Percentiles rank a stretch among this genome's conserved stretches.
These are phyloP conservation scores for Colletes gigas DNA, from an alignment of 1,140 invertebrate species.

Conservation along the genomic window DNA sequence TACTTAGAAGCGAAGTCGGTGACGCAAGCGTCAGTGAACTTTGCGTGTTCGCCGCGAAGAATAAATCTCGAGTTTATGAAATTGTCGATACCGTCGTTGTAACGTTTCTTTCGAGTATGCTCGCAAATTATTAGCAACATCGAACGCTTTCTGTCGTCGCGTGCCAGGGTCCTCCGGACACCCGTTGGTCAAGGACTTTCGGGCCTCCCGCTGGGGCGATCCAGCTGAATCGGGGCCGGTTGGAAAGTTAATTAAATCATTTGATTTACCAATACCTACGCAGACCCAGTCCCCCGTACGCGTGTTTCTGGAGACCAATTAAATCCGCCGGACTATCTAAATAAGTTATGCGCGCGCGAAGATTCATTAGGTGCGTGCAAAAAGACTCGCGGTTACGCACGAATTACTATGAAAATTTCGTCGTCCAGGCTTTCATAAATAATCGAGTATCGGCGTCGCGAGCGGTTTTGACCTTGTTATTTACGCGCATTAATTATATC, in stretches of 20 bases:
- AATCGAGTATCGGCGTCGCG: background rate
- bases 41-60: slow-evolving; percentile 41
- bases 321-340: slow-evolving; percentile 31
- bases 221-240: slow-evolving; percentile 50
- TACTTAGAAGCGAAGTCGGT: slow-evolving; percentile 13
- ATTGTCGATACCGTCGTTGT: slow-evolving; percentile 9
- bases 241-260: slow-evolving; percentile 55
- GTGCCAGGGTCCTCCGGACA: slow-evolving; percentile 2
- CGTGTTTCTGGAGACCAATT: slow-evolving; percentile 2
- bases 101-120: background rate
- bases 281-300: no score
- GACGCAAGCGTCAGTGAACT: slow-evolving; percentile 52
- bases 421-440: no score
- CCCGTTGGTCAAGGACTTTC: slow-evolving; percentile 42
- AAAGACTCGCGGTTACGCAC: background rate
- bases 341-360: slow-evolving; percentile 18
- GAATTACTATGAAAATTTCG: background rate
- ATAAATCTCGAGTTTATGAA: slow-evolving; percentile 27
- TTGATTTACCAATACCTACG: background rate
- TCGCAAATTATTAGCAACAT: slow-evolving; percentile 37
- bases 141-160: slow-evolving; percentile 33
- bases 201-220: slow-evolving; percentile 38
- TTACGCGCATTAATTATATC: background rate
- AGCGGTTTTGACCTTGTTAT: background rate
- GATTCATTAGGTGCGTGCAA: background rate